A percentile compares a stretch with the other conserved stretches of the same genome.
These are phyloP conservation scores for Myathropa florea DNA, from an alignment of 2,888 invertebrate species.

Conservation along the genomic window DNA sequence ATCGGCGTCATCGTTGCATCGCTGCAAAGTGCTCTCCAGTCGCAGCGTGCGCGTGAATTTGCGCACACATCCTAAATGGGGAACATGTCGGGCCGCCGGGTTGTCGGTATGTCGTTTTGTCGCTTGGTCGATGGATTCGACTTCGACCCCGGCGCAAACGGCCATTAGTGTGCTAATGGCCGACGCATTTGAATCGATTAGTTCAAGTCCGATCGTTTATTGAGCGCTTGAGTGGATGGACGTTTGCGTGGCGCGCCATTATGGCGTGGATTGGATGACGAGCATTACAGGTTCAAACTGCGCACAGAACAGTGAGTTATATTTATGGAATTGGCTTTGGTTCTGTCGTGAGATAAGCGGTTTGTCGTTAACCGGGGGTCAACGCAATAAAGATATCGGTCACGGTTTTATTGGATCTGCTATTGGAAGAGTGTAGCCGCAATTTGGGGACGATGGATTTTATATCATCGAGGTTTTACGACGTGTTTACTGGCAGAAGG, in stretches of 20 bases:
- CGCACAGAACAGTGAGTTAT: constrained; percentile 51
- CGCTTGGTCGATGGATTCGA: neutral
- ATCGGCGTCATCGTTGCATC: neutral
- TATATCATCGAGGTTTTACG: neutral
- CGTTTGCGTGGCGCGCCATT: constrained; percentile 2
- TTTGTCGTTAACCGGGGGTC: constrained; percentile 50
- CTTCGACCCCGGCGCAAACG: constrained; percentile 20
- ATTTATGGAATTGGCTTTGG: constrained; percentile 35
- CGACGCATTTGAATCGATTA: constrained; percentile 70
- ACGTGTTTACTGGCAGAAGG: neutral
- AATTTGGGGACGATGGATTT: neutral
- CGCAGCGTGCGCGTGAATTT: constrained; percentile 27
- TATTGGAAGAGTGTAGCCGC: constrained; percentile 1
- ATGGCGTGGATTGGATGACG: constrained; percentile 24
- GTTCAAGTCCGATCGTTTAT: constrained; percentile 66
- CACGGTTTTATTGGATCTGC: constrained; percentile 30
- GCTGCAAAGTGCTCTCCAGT: neutral
- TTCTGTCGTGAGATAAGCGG: constrained; percentile 33
- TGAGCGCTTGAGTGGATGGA: constrained; percentile 53
- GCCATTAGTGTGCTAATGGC: constrained; percentile 63
- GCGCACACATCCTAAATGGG: constrained; percentile 66
- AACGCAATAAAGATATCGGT: constrained; percentile 52
- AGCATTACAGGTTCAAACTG: constrained; percentile 30
- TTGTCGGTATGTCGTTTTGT: too few relatives aligned
- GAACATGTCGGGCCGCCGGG: constrained; percentile 35